phyloP scores from a whole-genome alignment of 2,113 vertebrate genomes.

The Scolopax mira region DNA sequence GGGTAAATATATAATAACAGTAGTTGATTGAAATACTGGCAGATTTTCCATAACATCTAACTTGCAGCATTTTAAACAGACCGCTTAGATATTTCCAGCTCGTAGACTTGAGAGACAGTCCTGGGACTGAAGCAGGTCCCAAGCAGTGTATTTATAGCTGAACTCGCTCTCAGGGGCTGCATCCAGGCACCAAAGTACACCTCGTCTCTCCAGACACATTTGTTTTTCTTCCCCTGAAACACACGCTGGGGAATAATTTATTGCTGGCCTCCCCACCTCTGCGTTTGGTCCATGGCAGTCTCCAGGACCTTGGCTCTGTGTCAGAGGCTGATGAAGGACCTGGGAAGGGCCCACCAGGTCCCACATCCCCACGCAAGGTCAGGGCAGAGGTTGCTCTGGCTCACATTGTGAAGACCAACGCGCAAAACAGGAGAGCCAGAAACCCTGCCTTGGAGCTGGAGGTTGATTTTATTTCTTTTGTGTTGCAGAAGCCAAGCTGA shows the following conservation, averaged over 20 bases:
- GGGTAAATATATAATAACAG: not conserved
- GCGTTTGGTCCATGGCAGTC: not conserved
- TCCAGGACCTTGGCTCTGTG: not conserved
- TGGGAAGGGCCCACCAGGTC: not conserved
- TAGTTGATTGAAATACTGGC: not conserved
- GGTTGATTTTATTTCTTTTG: not conserved
- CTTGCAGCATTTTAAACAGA: not conserved
- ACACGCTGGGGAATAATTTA: not conserved
- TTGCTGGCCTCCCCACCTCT: not conserved
- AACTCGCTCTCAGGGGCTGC: not conserved
- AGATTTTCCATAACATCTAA: not conserved
- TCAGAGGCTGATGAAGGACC: not conserved
- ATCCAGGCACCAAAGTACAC: not conserved
- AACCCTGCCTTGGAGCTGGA: not conserved
- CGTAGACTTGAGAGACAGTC: not conserved
- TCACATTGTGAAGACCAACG: not conserved
- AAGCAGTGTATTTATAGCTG: not conserved
- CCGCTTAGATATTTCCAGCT: not conserved
- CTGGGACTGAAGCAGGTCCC: not conserved
- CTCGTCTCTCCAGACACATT: not conserved
- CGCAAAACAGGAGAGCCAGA: not conserved
- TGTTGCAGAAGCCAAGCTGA: not conserved
- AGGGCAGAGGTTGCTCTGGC: not conserved
- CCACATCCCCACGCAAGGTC: rapidly evolving
- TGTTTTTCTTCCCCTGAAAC: not conserved